Base-by-base conservation (phyloP, 2,888 invertebrate species). In the Noctua janthina region DNA sequence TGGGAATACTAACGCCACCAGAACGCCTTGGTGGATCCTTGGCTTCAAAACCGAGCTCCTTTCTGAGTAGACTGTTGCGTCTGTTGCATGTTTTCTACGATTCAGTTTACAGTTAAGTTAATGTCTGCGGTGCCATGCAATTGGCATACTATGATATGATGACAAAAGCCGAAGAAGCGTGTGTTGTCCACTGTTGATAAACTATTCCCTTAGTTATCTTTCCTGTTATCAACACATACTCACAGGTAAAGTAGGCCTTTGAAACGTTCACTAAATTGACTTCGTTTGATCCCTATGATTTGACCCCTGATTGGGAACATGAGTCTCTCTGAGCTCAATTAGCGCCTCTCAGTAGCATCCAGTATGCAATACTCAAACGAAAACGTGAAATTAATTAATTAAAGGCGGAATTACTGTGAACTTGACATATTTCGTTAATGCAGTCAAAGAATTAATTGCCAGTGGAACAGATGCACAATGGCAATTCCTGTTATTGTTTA, bases 31-130 rank as follows among this genome's bases (percentile, higher is more conserved):
- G 94, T 95, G 92, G 93, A 97, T 96, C 97, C 97, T 97, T 97
- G 97, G 97, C 97, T 97, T 96, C 96, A 96, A 97, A 97, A 96
- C 96, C 94, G 92, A 96, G 94, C 96, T 96, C 96, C 97, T 96
- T 97, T 96, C 96, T 94, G 95, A 96, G 95, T 92, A 90, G 92
- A 92, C 93, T 91, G 93, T 95, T 95, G 95, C 95, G 94, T 93
- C 94, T 93, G 92, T 93, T 94, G 93, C 92, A 93, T 92, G 92
- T 94, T 94, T 92, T 94, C 93, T 91, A 92, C 93, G 92, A 92
- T 92, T 92, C 87, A 87, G 91, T 91, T 90, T 90, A 89, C 91
- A 90, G 90, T 88, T 84, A 90, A 89, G 81, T 89, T 90, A 86
- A 84, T 87, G 87, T 86, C 87, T 88, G 83, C 77, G 73, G 82